Evolutionary conservation across 2,888 invertebrate genomes (phyloP).

Genomic region (Polydesmus complanatus): DNA sequence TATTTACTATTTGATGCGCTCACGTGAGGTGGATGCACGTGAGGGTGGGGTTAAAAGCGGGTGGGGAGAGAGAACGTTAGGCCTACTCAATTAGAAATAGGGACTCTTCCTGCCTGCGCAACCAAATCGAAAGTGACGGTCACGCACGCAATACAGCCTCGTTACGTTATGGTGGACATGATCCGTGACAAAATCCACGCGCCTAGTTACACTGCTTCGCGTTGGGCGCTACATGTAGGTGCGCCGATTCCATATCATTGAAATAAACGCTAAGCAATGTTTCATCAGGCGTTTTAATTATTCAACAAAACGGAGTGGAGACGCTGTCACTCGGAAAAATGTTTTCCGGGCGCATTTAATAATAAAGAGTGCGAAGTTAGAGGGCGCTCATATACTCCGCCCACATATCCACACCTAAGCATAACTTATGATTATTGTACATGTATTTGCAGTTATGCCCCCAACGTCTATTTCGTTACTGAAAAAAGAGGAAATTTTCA

Average conservation of each 20-base stretch:
- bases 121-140: background rate
- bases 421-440: no score
- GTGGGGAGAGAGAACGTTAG: no score
- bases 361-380: background rate
- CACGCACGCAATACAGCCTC: background rate
- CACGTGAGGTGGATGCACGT: no score
- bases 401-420: no score
- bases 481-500: no score
- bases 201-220: background rate
- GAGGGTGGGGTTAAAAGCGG: no score
- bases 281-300: background rate
- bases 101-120: background rate
- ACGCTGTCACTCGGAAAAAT: background rate
- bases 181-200: background rate
- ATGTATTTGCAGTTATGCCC: no score
- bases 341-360: background rate
- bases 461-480: no score
- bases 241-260: no score
- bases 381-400: no score
- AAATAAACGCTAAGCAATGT: background rate
- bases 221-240: no score
- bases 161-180: background rate
- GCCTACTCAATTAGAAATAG: background rate
- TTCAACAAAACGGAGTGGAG: background rate
- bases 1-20: background rate